phyloP scores from a whole-genome alignment of 1,140 invertebrate genomes.

The Magallana angulata region DNA sequence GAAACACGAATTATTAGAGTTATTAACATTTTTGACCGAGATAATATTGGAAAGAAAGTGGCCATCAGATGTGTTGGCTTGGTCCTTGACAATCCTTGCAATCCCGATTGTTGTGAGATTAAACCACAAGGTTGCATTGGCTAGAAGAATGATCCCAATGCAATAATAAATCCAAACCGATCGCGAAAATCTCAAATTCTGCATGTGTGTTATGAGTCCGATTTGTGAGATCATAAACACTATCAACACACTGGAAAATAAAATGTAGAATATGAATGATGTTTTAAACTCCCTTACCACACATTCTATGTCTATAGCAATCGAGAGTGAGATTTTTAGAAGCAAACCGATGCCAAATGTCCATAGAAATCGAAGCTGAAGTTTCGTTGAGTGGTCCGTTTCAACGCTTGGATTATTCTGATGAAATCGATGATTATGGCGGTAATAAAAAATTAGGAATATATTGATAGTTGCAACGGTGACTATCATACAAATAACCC shows the following conservation, averaged over 20 bases:
- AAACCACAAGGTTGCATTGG: conserved; percentile 6
- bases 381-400: background rate
- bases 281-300: too few species aligned
- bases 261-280: too few species aligned
- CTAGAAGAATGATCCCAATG: background rate
- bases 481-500: background rate
- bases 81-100: background rate
- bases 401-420: background rate
- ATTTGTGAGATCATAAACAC: background rate
- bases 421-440: background rate
- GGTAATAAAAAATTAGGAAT: background rate
- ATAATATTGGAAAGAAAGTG: too few species aligned
- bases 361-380: conserved; percentile 1
- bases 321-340: background rate
- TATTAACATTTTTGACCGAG: background rate
- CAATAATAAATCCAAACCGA: background rate
- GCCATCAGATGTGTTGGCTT: background rate
- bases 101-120: background rate
- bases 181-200: background rate
- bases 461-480: background rate
- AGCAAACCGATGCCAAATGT: background rate
- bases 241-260: too few species aligned
- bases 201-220: background rate
- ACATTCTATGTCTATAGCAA: background rate
- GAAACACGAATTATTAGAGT: background rate